phyloP scores from a whole-genome alignment of 2,797 vertebrate genomes.

The Urocyon cinereoargenteus region DNA sequence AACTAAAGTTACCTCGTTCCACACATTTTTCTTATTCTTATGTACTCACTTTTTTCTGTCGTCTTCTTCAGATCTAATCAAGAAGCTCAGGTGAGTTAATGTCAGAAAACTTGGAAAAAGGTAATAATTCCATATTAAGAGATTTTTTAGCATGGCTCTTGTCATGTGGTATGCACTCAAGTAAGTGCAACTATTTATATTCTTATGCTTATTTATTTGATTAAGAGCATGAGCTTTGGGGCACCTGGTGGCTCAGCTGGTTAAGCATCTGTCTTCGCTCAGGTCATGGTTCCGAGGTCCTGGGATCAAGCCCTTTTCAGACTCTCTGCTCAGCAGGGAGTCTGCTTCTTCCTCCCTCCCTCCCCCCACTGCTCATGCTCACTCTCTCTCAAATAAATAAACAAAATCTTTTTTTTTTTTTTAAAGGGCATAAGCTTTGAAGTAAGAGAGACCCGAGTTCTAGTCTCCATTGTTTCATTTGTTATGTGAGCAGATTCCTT shows the following conservation, averaged over 20 bases:
- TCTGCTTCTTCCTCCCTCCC: not conserved
- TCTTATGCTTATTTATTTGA: conserved; percentile 7
- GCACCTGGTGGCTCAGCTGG: not conserved
- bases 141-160: not conserved
- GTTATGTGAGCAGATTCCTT: not conserved
- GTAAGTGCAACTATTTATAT: not conserved
- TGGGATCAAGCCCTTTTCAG: not conserved
- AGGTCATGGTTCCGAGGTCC: not conserved
- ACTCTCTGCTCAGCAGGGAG: not conserved
- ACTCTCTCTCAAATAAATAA: not conserved
- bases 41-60: not conserved
- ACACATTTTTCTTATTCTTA: not conserved
- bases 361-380: not conserved
- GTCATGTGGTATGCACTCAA: not conserved
- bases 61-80: not conserved
- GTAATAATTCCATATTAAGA: not conserved
- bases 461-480: not conserved
- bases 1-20: not conserved
- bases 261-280: not conserved
- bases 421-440: not conserved
- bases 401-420: not conserved
- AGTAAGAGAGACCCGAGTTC: not conserved
- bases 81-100: not conserved
- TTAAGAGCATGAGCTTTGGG: not conserved
- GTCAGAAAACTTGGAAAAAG: not conserved